A percentile compares a stretch with the other conserved stretches of the same genome.
phyloP scores from a whole-genome alignment of 2,888 invertebrate genomes.

The Eupithecia centaureata region DNA sequence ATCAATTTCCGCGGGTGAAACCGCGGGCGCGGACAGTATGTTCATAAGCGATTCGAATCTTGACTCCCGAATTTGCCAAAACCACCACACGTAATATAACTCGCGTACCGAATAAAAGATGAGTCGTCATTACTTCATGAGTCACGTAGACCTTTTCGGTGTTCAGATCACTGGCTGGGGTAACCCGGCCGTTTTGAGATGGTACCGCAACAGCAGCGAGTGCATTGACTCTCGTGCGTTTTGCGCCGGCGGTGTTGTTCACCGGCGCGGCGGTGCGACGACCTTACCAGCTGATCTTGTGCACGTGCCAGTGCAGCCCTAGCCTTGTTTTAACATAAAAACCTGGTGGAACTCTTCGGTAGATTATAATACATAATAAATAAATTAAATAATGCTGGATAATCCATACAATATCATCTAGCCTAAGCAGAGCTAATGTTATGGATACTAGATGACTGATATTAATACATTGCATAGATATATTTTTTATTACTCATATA shows the following conservation, averaged over 20 bases:
- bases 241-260: conserved; percentile 56
- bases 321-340: conserved; percentile 37
- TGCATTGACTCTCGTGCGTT: conserved; percentile 54
- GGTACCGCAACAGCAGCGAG: conserved; percentile 33
- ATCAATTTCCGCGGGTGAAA: no score
- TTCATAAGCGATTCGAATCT: not conserved
- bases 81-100: not conserved
- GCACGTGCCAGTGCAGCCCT: conserved; percentile 56
- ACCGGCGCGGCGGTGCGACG: conserved; percentile 57
- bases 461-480: no score
- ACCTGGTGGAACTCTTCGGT: conserved; percentile 25
- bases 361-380: conserved; percentile 8
- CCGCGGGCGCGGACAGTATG: no score
- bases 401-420: no score
- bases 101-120: conserved; percentile 21
- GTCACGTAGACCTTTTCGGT: conserved; percentile 25
- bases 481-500: no score
- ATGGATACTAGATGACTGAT: no score
- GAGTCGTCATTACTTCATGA: conserved; percentile 31
- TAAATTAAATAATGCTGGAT: no score
- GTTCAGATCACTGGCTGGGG: conserved; percentile 39
- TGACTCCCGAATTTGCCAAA: not conserved
- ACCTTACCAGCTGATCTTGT: conserved; percentile 63
- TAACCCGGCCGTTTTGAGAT: conserved; percentile 49
- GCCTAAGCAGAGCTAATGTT: no score